phyloP scores from a whole-genome alignment of 2,113 vertebrate genomes.

The Odocoileus hemionus region DNA sequence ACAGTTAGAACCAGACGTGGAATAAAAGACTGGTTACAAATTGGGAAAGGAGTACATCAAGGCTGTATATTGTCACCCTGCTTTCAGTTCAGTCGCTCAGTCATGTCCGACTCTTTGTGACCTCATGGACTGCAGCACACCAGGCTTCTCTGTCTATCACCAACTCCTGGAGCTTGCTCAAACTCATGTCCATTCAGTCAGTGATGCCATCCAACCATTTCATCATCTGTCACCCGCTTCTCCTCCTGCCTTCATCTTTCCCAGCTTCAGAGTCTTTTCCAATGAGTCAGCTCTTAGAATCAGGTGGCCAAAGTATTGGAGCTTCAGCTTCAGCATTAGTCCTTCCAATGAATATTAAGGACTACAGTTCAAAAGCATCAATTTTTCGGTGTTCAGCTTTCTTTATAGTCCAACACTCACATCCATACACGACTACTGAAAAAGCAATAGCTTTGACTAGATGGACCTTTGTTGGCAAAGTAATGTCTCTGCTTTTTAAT shows the following conservation, averaged over 20 bases:
- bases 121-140: background rate
- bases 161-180: no score
- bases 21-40: no score
- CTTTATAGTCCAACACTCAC: background rate
- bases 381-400: background rate
- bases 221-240: rapidly evolving
- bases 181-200: background rate
- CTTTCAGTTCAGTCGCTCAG: background rate
- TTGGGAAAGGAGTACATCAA: no score
- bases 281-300: background rate
- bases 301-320: background rate
- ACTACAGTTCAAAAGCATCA: background rate
- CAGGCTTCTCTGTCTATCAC: background rate
- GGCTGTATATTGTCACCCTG: no score
- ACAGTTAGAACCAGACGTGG: no score
- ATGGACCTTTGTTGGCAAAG: rapidly evolving
- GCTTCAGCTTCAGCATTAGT: background rate
- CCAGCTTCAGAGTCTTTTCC: background rate
- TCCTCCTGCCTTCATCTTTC: background rate
- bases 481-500: background rate
- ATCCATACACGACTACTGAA: background rate
- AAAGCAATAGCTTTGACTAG: background rate
- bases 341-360: background rate
- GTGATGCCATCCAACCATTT: background rate
- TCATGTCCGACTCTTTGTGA: background rate